Evolutionary conservation across 2,888 invertebrate genomes (phyloP), one percentile per base, ranked within the genome.

Genomic region (Acronicta aceris): DNA sequence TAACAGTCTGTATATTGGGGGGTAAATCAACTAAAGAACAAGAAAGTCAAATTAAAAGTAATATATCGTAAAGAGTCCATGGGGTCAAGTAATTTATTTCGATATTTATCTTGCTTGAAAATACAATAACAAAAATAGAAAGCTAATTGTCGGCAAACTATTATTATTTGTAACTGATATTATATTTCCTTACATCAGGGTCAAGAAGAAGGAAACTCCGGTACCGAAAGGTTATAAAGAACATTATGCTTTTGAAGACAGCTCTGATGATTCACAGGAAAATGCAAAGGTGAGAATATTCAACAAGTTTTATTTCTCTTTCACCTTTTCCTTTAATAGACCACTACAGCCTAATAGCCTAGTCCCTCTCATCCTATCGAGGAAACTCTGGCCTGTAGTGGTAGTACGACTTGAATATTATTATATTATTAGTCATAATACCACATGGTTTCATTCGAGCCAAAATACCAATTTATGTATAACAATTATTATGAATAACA

Each of bases 151-250:
- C 13, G 0, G 36, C 13, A 36, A 13, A n/a, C n/a, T n/a, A n/a
- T n/a, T n/a, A 5, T 1, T 5, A 0, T n/a, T n/a, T 21, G 25
- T n/a, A 8, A 25, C 0, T 45, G 25, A 38, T n/a, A 30, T 5
- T 53, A 1, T 47, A n/a, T 54, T 60, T 68, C 68, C 46, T 82
- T 67, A 65, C 74, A 74, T 64, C 74, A 95, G 96, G 72, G 95
- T 96, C 49, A 96, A 96, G 87, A 96, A 96, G 89, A 96, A 96
- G 74, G 95, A 95, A 10, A 89, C 94, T 6, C 87, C 95, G 16
- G 88, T 88, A 57, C 94, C 93, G 36, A 95, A 95, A 79, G 83
- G 96, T 47, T 95, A 95, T 82, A 94, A 93, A 86, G 96, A 89
- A 88, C 95, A 95, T 82, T 92, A 92, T 84, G 87, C 91, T 67